Conservation (phyloP, 2,113 vertebrate species). For the Larimichthys polyactis region DNA sequence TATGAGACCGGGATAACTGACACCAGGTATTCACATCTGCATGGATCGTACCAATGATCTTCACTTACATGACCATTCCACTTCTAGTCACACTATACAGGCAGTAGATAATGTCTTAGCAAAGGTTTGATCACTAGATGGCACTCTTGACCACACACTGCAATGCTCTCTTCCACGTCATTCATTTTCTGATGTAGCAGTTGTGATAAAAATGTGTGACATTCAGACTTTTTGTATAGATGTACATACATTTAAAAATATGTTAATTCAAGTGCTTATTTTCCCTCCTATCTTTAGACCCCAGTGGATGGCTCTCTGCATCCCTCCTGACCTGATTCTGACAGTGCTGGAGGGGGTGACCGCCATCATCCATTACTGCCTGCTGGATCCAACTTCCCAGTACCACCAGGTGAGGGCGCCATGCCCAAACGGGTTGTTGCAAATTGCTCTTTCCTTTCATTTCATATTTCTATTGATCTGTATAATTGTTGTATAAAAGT, state of each 20-base stretch:
- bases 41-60: neutral
- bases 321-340: slow-evolving; percentile 96
- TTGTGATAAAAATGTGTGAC: neutral
- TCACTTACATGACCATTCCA: neutral
- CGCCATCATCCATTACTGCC: slow-evolving; percentile 97
- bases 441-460: neutral
- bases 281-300: slow-evolving; percentile 83
- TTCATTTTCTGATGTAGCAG: neutral
- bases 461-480: neutral
- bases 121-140: slow-evolving; percentile 61
- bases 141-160: slow-evolving; percentile 42
- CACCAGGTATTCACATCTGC: slow-evolving; percentile 83
- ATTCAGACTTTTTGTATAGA: neutral
- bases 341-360: slow-evolving; percentile 97
- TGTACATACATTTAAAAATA: neutral
- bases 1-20: slow-evolving; percentile 93
- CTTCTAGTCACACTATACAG: neutral
- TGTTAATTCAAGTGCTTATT: neutral
- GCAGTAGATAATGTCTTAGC: neutral
- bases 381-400: slow-evolving; percentile 94
- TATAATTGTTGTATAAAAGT: neutral
- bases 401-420: slow-evolving; percentile 93
- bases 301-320: slow-evolving; percentile 94
- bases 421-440: neutral
- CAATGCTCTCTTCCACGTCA: neutral